Percentiles rank a stretch among this genome's conserved stretches.
Conservation (phyloP, 2,113 vertebrate genomes). For the Pungitius pungitius region DNA sequence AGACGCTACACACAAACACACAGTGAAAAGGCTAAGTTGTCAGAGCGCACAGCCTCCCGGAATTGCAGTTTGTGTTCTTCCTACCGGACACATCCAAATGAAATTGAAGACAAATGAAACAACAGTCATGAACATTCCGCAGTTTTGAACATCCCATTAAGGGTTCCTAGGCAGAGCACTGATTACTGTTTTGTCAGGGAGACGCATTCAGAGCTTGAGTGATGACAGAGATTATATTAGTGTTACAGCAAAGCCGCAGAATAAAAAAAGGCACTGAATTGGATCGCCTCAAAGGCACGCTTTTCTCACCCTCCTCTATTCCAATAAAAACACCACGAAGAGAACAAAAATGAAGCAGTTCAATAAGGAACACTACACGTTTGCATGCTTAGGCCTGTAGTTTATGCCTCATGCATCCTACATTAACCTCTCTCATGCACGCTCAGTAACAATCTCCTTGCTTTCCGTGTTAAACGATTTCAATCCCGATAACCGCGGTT, state of each 20-base stretch:
- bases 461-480: not conserved
- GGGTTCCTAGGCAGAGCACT: slow-evolving; percentile 24
- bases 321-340: slow-evolving; percentile 24
- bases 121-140: slow-evolving; percentile 35
- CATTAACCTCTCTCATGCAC: not conserved
- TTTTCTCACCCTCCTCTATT: slow-evolving; percentile 16
- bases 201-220: slow-evolving; percentile 22
- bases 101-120: slow-evolving; percentile 42
- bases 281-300: slow-evolving; percentile 25
- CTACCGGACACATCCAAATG: slow-evolving; percentile 38
- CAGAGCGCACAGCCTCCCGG: slow-evolving; percentile 14
- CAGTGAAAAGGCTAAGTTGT: slow-evolving; percentile 10
- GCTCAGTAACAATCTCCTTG: not conserved
- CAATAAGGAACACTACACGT: not conserved
- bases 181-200: slow-evolving; percentile 45
- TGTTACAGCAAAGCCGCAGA: slow-evolving; percentile 39
- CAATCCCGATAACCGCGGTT: not conserved
- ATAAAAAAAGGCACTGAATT: slow-evolving; percentile 7
- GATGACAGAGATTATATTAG: slow-evolving; percentile 43
- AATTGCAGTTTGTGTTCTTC: slow-evolving; percentile 34
- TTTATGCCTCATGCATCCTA: not conserved
- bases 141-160: slow-evolving; percentile 49
- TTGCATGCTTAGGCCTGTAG: not conserved
- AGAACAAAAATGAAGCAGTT: slow-evolving; percentile 34
- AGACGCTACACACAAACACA: slow-evolving; percentile 7